Evolutionary conservation across 2,797 vertebrate genomes (phyloP).

Genomic region (Brachyrhaphis roseni): DNA sequence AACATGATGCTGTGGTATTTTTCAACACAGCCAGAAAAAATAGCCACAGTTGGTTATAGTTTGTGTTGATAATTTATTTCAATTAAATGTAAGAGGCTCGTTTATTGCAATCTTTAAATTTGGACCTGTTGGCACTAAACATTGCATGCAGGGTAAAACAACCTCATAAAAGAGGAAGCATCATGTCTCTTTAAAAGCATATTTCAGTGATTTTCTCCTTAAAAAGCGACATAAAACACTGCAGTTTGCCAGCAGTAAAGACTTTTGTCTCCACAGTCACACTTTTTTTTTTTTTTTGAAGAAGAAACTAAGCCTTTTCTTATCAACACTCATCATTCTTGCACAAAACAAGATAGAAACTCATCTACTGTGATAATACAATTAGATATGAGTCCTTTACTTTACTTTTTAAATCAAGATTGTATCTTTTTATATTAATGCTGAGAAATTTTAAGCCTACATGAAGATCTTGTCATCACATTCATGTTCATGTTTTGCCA

Average conservation of each 20-base stretch:
- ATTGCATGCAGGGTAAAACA: not conserved
- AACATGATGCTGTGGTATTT: not conserved
- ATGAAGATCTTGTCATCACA: constrained; percentile 7
- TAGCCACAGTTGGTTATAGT: not conserved
- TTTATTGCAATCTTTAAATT: not conserved
- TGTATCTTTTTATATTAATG: constrained; percentile 12
- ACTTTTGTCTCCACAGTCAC: not conserved
- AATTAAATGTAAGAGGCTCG: not conserved
- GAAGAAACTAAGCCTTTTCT: not conserved
- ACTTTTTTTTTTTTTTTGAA: not conserved
- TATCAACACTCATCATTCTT: not conserved
- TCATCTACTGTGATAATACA: not conserved
- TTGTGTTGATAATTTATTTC: not conserved
- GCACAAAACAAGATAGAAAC: not conserved
- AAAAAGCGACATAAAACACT: not conserved
- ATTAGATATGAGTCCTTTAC: constrained; percentile 18
- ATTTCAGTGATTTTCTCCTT: not conserved
- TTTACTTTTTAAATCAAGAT: not conserved
- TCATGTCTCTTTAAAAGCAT: not conserved
- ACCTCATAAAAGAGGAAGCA: not conserved
- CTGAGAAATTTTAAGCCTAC: constrained; percentile 6
- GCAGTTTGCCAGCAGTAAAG: not conserved
- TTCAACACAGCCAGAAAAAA: not conserved
- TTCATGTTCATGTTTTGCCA: constrained; percentile 4
- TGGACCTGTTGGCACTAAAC: not conserved